A percentile compares a stretch with the other conserved stretches of the same genome.
Conservation (phyloP, 2,888 invertebrate genomes). For the Lycocerus yunnanus region DNA sequence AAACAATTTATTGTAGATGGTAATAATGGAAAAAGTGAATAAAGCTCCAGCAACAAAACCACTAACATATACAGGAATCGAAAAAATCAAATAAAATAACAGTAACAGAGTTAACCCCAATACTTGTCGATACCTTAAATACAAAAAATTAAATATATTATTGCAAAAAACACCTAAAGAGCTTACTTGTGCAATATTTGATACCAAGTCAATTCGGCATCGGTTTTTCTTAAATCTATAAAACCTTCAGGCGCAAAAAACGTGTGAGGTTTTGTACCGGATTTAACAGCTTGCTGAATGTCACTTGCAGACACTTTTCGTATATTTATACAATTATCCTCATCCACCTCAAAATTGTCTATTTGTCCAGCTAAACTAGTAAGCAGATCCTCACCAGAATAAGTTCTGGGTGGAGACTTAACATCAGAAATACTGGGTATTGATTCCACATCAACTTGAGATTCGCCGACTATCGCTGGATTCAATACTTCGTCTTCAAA, state of each 20-base stretch:
- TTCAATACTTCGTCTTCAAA: slow-evolving; percentile 41
- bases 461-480: background rate
- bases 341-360: slow-evolving; percentile 25
- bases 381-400: slow-evolving; percentile 4
- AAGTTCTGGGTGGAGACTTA: background rate
- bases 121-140: slow-evolving; percentile 17
- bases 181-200: slow-evolving; percentile 11
- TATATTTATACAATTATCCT: slow-evolving; percentile 25
- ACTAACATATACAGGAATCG: slow-evolving; percentile 31
- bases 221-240: slow-evolving; percentile 44
- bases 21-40: slow-evolving; percentile 14
- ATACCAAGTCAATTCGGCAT: slow-evolving; percentile 1
- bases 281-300: slow-evolving; percentile 34
- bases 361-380: slow-evolving; percentile 9
- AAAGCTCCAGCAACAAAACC: slow-evolving; percentile 36
- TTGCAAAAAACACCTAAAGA: background rate
- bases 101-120: slow-evolving; percentile 1
- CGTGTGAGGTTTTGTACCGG: slow-evolving; percentile 33
- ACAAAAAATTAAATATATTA: background rate
- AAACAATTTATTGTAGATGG: slow-evolving; percentile 21
- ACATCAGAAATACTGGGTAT: background rate
- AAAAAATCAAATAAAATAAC: slow-evolving; percentile 25
- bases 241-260: slow-evolving; percentile 50
- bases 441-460: background rate
- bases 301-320: slow-evolving; percentile 31